Evolutionary conservation across 1,140 invertebrate genomes (phyloP), one percentile per base, ranked within the genome.

Genomic region (Panagrolaimus sp.): DNA sequence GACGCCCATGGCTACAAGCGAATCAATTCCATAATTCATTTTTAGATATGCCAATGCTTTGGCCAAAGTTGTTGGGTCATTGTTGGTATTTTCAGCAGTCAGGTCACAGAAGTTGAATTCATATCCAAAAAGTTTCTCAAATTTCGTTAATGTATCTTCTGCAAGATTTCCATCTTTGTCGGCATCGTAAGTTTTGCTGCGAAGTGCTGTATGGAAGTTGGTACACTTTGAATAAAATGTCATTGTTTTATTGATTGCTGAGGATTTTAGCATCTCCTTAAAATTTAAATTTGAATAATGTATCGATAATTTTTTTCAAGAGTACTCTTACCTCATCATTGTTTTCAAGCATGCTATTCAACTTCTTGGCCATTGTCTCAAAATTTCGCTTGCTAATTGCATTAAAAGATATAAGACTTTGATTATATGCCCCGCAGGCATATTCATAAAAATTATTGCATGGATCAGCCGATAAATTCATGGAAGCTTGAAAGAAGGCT

Each of bases 361-460:
- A 58, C 17, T 1, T n/a, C 0, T 12, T 5, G 14, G 52, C 52
- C 15, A 58, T 58, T 12, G 12, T 58, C 8, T 58, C 28, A 28
- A 26, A 58, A 28, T 58, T 58, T 12, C 12, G 28, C 10, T 58
- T 17, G 5, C 52, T 10, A 28, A n/a, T 26, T 2, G 8, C 4
- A 58, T 4, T 5, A 28, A 58, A 58, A 10, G 21, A 26, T 1
- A 58, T 28, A 5, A n/a, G 15, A 24, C 52, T n/a, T 7, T n/a
- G n/a, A 38, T 58, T 3, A 58, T 21, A 17, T 4, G 52, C 52
- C 2, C 52, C 52, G 8, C 52, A 58, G 12, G 52, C 12, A 8
- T 58, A 58, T 2, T 58, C 21, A 21, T 28, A 58, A 28, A 58
- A 58, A 28, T 58, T 17, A n/a, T 58, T 21, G 28, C 52, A 58